phyloP scores from a whole-genome alignment of 2,797 vertebrate species.

The Coendou prehensilis region DNA sequence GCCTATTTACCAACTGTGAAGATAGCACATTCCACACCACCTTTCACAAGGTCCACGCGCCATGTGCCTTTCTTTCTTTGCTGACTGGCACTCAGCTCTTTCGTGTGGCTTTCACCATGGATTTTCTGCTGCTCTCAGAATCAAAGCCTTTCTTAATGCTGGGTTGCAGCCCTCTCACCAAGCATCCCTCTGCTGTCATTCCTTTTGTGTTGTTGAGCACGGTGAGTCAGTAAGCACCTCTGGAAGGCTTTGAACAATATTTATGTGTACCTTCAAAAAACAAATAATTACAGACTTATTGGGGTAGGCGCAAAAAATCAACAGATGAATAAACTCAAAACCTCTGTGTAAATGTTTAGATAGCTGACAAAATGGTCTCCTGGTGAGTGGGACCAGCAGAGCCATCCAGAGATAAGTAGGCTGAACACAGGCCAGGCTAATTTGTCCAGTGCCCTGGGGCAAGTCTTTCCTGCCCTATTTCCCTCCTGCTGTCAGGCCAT shows the following conservation, averaged over 20 bases:
- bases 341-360: conserved; percentile 10
- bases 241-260: conserved; percentile 42
- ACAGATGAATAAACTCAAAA: conserved; percentile 15
- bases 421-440: background rate
- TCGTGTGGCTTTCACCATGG: background rate
- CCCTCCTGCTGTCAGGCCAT: background rate
- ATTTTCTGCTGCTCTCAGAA: conserved; percentile 25
- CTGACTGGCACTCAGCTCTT: background rate
- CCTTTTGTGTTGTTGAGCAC: background rate
- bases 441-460: background rate
- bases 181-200: background rate
- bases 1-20: background rate
- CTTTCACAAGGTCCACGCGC: background rate
- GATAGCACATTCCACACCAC: background rate
- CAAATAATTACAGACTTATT: conserved; percentile 53
- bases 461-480: background rate
- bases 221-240: background rate
- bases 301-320: background rate
- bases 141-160: conserved; percentile 12
- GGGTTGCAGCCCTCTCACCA: background rate
- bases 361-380: conserved; percentile 44
- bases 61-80: background rate
- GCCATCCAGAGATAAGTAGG: background rate
- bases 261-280: conserved; percentile 43
- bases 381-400: background rate